These are phyloP conservation scores for Noctua janthe DNA, from an alignment of 2,888 invertebrate species.

Conservation along the genomic window DNA sequence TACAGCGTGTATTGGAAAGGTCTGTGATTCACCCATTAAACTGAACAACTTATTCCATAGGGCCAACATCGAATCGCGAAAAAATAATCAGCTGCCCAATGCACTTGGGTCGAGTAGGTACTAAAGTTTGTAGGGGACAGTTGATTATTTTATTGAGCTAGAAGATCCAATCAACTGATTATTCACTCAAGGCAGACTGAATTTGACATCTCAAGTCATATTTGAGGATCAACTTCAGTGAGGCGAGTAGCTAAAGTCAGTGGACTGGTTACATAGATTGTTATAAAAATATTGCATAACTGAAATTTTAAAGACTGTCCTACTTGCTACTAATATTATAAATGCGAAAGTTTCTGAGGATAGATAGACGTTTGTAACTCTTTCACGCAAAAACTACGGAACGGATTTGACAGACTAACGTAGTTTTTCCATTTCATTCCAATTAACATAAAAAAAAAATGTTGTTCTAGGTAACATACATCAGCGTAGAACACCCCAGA, in stretches of 20 bases:
- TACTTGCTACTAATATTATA: too few relatives aligned
- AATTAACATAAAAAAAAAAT: background rate
- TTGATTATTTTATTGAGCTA: background rate
- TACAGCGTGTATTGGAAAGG: too few relatives aligned
- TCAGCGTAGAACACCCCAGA: slow-evolving; percentile 70
- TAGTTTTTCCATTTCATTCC: background rate
- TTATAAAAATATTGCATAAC: too few relatives aligned
- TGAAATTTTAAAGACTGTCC: too few relatives aligned
- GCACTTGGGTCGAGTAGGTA: background rate
- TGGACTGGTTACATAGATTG: background rate
- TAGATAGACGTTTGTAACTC: too few relatives aligned
- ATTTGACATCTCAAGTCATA: too few relatives aligned
- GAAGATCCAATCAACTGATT: background rate
- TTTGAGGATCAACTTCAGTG: background rate
- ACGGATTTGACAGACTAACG: background rate
- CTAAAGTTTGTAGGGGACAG: background rate
- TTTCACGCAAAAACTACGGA: too few relatives aligned
- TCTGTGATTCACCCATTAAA: too few relatives aligned
- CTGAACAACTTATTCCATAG: background rate
- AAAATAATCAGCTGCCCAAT: background rate
- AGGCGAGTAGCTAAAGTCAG: background rate
- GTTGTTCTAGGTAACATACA: slow-evolving; percentile 63
- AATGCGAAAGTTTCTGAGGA: too few relatives aligned
- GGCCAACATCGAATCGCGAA: background rate
- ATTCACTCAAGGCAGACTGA: background rate